Evolutionary conservation across 92 coral and sea anemone genomes (phyloP), one percentile per base, ranked within the genome.

Genomic region (Phymanthus crucifer): DNA sequence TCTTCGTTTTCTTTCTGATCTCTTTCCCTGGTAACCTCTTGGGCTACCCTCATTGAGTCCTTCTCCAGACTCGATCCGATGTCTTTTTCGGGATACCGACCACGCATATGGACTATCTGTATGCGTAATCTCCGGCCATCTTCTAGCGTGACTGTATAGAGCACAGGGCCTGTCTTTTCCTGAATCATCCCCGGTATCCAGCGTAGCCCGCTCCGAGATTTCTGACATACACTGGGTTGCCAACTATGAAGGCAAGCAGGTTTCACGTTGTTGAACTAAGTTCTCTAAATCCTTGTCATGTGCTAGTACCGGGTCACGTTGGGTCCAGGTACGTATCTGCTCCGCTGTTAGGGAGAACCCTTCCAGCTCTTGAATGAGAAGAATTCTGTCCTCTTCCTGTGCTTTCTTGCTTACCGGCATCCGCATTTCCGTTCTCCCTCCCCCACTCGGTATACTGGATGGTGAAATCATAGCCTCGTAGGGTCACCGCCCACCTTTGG

Each of bases 391-490:
- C 38, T 81, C 85, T 80, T 78, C 78, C 57, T 56, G 27, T 4
- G 67, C 75, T 24, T 26, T 32, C 2, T 57, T 66, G 11, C 65
- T 83, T 35, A 75, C 83, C n/a, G 83, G 83, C 75, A 61, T 84
- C 88, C 6, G 83, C 88, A 58, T 84, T 84, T 23, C 85, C 85
- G 73, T 83, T 80, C 32, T 80, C 74, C 7, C 26, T 67, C 45
- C 91, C 90, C n/a, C n/a, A n/a, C 40, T 91, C 69, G 75, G 70
- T 81, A 84, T 89, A 83, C 65, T 77, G 52, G 45, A 80, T 66
- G 50, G 38, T 57, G 61, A 73, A 87, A 10, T 80, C 80, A 70
- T 74, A 71, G 36, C 83, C 90, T 43, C 79, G 73, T 29, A 86
- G 61, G 58, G 85, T 84, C 58, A 88, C 80, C 13, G 85, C 83